Base-by-base conservation (phyloP, 2,797 vertebrate species). In the Myotis daubentonii region DNA sequence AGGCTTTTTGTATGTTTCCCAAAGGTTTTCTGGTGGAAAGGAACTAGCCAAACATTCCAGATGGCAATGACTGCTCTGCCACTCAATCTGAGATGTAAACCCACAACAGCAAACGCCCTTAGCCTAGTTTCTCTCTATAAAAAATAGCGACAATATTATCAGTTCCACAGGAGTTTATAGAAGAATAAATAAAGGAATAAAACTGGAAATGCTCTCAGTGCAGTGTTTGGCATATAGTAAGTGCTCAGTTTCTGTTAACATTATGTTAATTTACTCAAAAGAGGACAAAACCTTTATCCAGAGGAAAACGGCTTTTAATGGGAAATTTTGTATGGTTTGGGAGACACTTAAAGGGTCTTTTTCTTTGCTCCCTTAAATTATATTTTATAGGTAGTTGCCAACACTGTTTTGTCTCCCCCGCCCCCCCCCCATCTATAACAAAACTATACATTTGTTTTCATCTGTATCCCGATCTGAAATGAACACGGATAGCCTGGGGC, bases 241-340 rank as follows among this genome's bases (percentile, higher is more conserved):
- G 8, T 47, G 38, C 70, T 93, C 33, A 25, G n/a, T n/a, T 88
- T 83, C 66, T 36, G 62, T 89, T 83, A 87, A 51, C 62, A 60
- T 62, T 38, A 62, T 49, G 49, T 87, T 68, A 83, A 75, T 47
- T 80, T 83, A 93, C 51, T 95, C 36, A 81, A 76, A 88, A 72
- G 38, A 51, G 49, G 3, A 76, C 9, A 94, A 65, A 53, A 51
- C 5, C 53, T 90, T 74, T 60, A 65, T 70, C 7, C 15, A 65
- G 78, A 86, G 62, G 70, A 89, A 92, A 92, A 44, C 10, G 36
- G 36, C 28, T 88, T 84, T 57, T 74, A 47, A 33, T 68, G 41
- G 51, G 51, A 19, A 88, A 87, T 76, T 89, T 93, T 22, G 19
- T 92, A 86, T 57, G 62, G 23, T 55, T 78, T 65, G 51, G 19